Percentiles rank a stretch among this genome's conserved stretches.
These are phyloP conservation scores for Mycalesis mineus DNA, from an alignment of 2,888 invertebrate species.

Conservation along the genomic window DNA sequence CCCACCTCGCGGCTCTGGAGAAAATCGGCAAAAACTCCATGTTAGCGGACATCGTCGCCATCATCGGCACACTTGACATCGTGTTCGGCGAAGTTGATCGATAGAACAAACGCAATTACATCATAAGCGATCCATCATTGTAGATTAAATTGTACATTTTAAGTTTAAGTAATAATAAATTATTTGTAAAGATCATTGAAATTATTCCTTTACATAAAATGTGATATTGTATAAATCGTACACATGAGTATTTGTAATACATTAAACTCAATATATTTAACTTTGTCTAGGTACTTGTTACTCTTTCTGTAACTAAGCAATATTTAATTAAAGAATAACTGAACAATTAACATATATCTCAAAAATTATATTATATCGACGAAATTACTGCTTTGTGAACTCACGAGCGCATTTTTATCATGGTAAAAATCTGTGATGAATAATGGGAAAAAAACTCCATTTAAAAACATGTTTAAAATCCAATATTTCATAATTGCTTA, in stretches of 20 bases:
- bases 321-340: no score
- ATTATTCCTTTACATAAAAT: background rate
- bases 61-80: slow-evolving; percentile 95
- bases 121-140: slow-evolving; percentile 6
- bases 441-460: no score
- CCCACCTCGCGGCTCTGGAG: slow-evolving; percentile 91
- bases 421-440: no score
- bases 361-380: no score
- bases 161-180: slow-evolving; percentile 27
- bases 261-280: no score
- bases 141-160: slow-evolving; percentile 26
- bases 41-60: slow-evolving; percentile 98
- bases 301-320: no score
- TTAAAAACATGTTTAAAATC: no score
- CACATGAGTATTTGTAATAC: background rate
- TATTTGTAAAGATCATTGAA: slow-evolving; percentile 17
- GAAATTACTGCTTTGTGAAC: no score
- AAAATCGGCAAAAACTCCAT: slow-evolving; percentile 92
- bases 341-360: no score
- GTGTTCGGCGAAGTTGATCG: slow-evolving; percentile 96
- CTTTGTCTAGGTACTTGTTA: no score
- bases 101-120: slow-evolving; percentile 60
- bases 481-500: no score
- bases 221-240: background rate
- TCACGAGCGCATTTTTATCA: no score